phyloP scores from a whole-genome alignment of 2,797 vertebrate genomes.

The Pelodytes ibericus region DNA sequence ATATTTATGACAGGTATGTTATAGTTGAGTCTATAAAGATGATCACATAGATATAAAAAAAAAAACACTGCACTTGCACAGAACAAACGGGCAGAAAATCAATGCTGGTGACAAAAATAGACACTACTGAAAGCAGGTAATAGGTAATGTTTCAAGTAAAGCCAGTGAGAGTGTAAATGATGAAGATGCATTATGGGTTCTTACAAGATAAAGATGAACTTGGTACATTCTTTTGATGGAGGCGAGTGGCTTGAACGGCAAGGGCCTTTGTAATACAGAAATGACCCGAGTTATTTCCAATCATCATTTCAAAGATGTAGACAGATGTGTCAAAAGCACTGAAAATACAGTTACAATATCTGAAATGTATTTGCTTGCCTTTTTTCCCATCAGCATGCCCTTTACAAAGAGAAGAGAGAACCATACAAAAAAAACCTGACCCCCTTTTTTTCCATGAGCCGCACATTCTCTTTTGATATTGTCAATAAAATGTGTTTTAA shows the following conservation, averaged over 20 bases:
- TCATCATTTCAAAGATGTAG: neutral
- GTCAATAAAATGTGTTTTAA: constrained; percentile 41
- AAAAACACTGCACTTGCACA: too few species aligned
- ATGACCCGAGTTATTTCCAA: constrained; percentile 1
- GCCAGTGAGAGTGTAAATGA: neutral
- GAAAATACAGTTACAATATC: neutral
- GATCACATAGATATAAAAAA: too few species aligned
- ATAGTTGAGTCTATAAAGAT: too few species aligned
- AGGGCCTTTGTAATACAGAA: neutral
- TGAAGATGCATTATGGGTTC: neutral
- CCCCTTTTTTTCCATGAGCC: neutral
- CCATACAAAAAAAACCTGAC: neutral
- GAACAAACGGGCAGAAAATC: neutral
- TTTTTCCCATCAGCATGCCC: neutral
- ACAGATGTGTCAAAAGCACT: neutral
- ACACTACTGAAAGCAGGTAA: neutral
- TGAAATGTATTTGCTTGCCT: neutral
- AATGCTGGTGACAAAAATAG: neutral
- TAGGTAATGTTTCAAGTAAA: neutral
- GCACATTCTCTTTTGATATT: constrained; percentile 11
- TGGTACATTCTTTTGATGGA: neutral
- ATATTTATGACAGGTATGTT: too few species aligned
- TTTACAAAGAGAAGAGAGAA: neutral
- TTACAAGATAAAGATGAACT: neutral
- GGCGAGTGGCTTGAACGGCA: neutral